Base-by-base conservation (phyloP, 2,113 vertebrate species). In the Platycercus adscitus region DNA sequence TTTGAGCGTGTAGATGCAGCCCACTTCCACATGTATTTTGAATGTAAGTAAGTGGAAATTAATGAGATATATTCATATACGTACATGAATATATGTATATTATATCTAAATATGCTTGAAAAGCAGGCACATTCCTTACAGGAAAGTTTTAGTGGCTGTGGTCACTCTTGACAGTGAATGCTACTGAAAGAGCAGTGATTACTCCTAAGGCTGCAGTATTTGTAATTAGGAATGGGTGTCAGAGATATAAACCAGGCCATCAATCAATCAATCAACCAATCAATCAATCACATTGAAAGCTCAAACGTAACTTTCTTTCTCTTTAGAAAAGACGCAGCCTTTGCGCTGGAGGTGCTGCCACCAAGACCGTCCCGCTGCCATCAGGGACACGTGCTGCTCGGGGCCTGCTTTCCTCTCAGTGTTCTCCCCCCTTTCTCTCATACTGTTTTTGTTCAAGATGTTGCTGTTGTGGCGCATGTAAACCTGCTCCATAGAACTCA, bases 311-410 rank as follows among this genome's bases (percentile, higher is more conserved):
- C 78, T 80, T 80, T 53, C 19, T 81, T 81, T 86, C 60, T 70
- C 63, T 92, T 50, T 76, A 97, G 97, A 83, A 80, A 46, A 64
- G 65, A 64, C 73, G 78, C 89, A 95, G 96, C 95, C 91, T 97
- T 91, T 90, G 70, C 50, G 43, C 23, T 39, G 28, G 78, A 80
- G 91, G 43, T 14, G 69, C 52, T 29, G 21, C 60, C 70, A 17
- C 16, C 5, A 53, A 89, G 86, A 80, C 63, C n/a, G 70, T 68
- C 41, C 49, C 72, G 26, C 94, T 53, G 55, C 70, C 43, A 86
- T 35, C 84, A 53, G 82, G 47, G 84, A 88, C 94, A 47, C 24
- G 28, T 71, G 28, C 88, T 52, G 75, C 71, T 83, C 31, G 1
- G n/a, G 76, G 71, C 73, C 96, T 37, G 26, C 60, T 44, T 77